Evolutionary conservation across 2,797 vertebrate genomes (phyloP).

Genomic region (Numenius phaeopus): DNA sequence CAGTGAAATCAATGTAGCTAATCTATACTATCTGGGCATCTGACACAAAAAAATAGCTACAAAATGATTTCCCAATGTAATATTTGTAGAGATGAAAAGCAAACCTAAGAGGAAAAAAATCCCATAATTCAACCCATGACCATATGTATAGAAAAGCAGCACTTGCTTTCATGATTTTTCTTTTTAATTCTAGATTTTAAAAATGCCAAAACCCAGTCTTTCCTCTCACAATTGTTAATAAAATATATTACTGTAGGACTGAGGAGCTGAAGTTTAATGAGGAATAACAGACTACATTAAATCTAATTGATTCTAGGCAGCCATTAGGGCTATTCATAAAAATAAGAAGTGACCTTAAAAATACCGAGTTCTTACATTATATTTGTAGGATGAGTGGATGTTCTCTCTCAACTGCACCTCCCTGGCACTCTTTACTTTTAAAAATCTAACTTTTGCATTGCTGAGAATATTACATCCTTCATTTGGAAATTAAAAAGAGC

Average conservation of each 20-base stretch:
- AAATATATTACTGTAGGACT: neutral
- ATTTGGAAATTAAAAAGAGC: neutral
- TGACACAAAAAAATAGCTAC: neutral
- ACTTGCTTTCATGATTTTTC: neutral
- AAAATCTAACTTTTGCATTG: neutral
- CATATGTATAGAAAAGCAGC: neutral
- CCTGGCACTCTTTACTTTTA: neutral
- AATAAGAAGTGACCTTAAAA: constrained; percentile 15
- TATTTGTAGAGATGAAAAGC: neutral
- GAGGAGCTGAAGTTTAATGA: neutral
- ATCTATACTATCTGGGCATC: neutral
- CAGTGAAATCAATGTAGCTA: neutral
- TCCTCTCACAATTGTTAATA: neutral
- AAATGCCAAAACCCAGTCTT: neutral
- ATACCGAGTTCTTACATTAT: neutral
- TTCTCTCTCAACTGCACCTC: neutral
- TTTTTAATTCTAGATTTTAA: neutral
- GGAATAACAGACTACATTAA: neutral
- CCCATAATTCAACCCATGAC: neutral
- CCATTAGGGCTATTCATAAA: neutral
- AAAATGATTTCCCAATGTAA: neutral
- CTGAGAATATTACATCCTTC: neutral
- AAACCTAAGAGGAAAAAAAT: neutral
- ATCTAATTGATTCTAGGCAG: neutral
- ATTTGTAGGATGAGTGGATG: neutral